A percentile compares a stretch with the other conserved stretches of the same genome.
These are phyloP conservation scores for Phalloptychus januarius DNA, from an alignment of 2,797 vertebrate genomes.

Conservation along the genomic window DNA sequence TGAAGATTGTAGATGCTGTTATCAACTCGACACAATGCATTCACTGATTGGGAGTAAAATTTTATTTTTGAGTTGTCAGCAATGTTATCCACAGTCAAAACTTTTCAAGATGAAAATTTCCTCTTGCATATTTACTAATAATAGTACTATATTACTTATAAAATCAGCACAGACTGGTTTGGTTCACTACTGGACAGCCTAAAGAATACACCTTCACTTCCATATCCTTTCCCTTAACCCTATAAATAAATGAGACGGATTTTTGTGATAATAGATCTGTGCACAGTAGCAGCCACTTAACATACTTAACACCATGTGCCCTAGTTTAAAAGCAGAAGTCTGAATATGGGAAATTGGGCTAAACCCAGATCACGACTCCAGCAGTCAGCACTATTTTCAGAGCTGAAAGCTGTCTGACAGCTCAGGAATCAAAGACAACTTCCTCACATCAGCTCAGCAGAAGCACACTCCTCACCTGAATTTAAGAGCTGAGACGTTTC, in stretches of 20 bases:
- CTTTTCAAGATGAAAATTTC: background rate
- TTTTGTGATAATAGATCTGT: slow-evolving; percentile 28
- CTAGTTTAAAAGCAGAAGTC: slow-evolving; percentile 63
- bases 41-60: background rate
- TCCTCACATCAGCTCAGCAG: slow-evolving; percentile 63
- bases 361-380: slow-evolving; percentile 78
- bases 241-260: slow-evolving; percentile 4
- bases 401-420: slow-evolving; percentile 63
- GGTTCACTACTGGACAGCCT: background rate
- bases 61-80: background rate
- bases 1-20: background rate
- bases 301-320: slow-evolving; percentile 48
- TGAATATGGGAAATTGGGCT: slow-evolving; percentile 76
- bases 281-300: slow-evolving; percentile 38
- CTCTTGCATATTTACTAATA: background rate
- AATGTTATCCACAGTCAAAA: background rate
- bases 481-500: slow-evolving; percentile 60
- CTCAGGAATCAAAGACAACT: slow-evolving; percentile 68
- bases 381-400: slow-evolving; percentile 75
- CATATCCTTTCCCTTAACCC: background rate
- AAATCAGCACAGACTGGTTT: background rate
- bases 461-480: slow-evolving; percentile 34
- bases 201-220: background rate
- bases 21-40: background rate
- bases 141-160: background rate